A percentile compares a stretch with the other conserved stretches of the same genome.
Evolutionary conservation across 2,888 invertebrate genomes (phyloP).

Genomic region (Alloscopus bannaensis): DNA sequence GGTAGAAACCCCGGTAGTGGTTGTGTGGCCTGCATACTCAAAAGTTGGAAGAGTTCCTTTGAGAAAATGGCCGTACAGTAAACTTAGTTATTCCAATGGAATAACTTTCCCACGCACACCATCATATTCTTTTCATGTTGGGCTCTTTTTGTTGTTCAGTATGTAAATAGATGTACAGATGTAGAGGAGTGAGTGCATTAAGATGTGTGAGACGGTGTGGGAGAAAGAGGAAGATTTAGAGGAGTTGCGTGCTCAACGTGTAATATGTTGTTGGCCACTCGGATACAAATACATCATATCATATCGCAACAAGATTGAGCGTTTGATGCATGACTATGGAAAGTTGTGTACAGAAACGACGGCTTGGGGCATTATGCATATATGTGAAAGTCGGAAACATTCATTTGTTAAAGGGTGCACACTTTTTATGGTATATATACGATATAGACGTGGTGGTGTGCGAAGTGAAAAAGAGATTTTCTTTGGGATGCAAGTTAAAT

Average conservation of each 20-base stretch:
- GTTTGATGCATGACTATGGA: constrained; percentile 23
- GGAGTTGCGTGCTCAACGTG: constrained; percentile 18
- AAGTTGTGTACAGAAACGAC: background rate
- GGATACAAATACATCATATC: constrained; percentile 36
- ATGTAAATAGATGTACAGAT: too few species aligned
- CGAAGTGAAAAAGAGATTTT: background rate
- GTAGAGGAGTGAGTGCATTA: too few species aligned
- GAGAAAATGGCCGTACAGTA: too few species aligned
- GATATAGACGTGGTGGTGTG: background rate
- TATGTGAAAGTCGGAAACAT: constrained; percentile 4
- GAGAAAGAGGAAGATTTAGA: constrained; percentile 25
- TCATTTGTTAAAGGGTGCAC: background rate
- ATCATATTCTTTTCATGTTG: too few species aligned
- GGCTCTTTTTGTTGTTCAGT: too few species aligned
- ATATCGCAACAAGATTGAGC: constrained; percentile 34
- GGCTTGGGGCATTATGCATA: background rate
- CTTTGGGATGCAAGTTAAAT: background rate
- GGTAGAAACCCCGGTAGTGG: too few species aligned
- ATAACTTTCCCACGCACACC: too few species aligned
- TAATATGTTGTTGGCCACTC: constrained; percentile 39
- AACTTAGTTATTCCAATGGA: too few species aligned
- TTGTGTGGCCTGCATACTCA: too few species aligned
- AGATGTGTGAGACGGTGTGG: constrained; percentile 1
- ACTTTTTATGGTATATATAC: background rate
- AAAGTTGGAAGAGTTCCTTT: too few species aligned